These are phyloP conservation scores for Ommatoiulus sabulosus DNA, from an alignment of 2,888 invertebrate genomes.

Conservation along the genomic window DNA sequence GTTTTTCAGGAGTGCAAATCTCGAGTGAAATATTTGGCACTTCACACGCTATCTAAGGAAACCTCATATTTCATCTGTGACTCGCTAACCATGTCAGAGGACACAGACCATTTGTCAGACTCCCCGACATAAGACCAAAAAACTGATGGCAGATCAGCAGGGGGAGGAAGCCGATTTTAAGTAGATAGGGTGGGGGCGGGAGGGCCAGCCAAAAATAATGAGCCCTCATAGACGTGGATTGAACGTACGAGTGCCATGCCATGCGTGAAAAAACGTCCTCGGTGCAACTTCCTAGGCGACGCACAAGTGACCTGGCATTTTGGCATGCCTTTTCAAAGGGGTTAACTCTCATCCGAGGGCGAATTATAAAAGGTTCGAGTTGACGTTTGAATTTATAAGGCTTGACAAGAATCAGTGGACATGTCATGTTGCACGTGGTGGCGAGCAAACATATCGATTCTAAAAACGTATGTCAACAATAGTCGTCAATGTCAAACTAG, in stretches of 20 bases:
- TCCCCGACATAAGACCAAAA: conserved; percentile 49
- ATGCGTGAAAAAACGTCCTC: background rate
- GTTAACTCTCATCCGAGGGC: background rate
- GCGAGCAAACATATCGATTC: background rate
- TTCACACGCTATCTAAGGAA: conserved; percentile 45
- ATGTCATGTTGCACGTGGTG: background rate
- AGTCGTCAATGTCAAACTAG: background rate
- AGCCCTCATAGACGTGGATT: conserved; percentile 27
- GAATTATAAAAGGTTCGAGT: background rate
- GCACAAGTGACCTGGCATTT: background rate
- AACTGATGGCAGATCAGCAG: conserved; percentile 47
- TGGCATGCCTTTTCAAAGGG: background rate
- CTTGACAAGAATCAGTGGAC: conserved; percentile 9
- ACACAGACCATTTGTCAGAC: conserved; percentile 50
- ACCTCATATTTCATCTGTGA: conserved; percentile 51
- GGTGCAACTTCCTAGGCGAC: background rate
- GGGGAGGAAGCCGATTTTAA: conserved; percentile 28
- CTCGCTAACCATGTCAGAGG: conserved; percentile 50
- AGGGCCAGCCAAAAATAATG: conserved; percentile 17
- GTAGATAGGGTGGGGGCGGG: conserved; percentile 25
- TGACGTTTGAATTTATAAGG: background rate
- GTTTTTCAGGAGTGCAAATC: conserved; percentile 50
- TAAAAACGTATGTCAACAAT: background rate
- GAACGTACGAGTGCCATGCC: background rate
- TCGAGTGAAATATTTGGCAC: conserved; percentile 52